Evolutionary conservation across 2,113 vertebrate species (phyloP).

Genomic region (Herpailurus yagouaroundi): DNA sequence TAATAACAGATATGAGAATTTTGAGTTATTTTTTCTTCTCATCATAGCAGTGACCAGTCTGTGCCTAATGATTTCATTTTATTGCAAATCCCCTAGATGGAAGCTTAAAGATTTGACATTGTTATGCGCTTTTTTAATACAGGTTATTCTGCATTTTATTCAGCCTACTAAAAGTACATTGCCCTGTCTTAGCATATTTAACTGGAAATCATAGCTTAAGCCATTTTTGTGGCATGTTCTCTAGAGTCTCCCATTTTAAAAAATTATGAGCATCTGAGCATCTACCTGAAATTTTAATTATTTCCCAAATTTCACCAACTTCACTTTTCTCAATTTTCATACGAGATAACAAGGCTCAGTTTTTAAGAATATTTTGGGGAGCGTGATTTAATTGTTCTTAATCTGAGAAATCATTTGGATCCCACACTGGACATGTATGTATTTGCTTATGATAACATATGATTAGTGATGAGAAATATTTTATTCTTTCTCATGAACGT

Average conservation of each 20-base stretch:
- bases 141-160: constrained; percentile 73
- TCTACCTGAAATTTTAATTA: constrained; percentile 69
- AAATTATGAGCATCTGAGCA: constrained; percentile 32
- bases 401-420: not conserved
- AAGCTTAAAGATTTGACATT: constrained; percentile 70
- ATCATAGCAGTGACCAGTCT: constrained; percentile 70
- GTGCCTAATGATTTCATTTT: constrained; percentile 76
- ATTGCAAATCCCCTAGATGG: constrained; percentile 66
- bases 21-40: constrained; percentile 68
- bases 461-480: not conserved
- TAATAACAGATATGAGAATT: constrained; percentile 65
- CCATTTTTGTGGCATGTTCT: constrained; percentile 55
- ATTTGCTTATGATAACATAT: not conserved
- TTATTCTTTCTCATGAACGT: constrained; percentile 30
- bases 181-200: constrained; percentile 48
- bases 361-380: constrained; percentile 43
- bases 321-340: constrained; percentile 52
- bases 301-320: constrained; percentile 35
- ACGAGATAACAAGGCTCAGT: not conserved
- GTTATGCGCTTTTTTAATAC: constrained; percentile 68
- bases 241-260: constrained; percentile 20
- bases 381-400: not conserved
- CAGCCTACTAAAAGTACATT: constrained; percentile 69
- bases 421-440: not conserved
- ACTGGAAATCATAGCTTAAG: constrained; percentile 46